Percentiles rank a stretch among this genome's conserved stretches.
Evolutionary conservation across 2,888 invertebrate species (phyloP).

Genomic region (Nemoura dubitans): DNA sequence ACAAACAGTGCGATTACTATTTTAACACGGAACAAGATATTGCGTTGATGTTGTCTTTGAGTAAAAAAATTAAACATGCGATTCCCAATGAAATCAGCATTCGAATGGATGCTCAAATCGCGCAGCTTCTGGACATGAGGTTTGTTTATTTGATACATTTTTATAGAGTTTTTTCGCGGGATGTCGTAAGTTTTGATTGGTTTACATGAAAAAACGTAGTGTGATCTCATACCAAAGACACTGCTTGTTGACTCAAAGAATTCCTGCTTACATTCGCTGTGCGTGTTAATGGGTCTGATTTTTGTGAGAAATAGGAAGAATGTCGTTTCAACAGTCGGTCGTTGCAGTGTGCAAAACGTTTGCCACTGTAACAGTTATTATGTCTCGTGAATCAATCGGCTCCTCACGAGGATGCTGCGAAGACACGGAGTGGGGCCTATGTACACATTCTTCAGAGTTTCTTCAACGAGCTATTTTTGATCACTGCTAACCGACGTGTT

Average conservation of each 20-base stretch:
- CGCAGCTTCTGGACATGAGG: neutral
- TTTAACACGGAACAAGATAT: neutral
- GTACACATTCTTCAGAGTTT: neutral
- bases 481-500: neutral
- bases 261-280: neutral
- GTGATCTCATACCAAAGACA: neutral
- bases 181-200: conserved; percentile 12
- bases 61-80: neutral
- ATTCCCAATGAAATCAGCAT: neutral
- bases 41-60: neutral
- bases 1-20: neutral
- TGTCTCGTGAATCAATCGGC: neutral
- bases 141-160: neutral
- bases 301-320: neutral
- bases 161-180: neutral
- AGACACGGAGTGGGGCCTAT: neutral
- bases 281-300: neutral
- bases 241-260: conserved; percentile 4
- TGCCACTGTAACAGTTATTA: neutral
- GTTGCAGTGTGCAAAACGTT: neutral
- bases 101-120: neutral
- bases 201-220: neutral
- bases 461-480: neutral
- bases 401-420: neutral
- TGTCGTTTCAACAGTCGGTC: neutral